Base-by-base conservation (phyloP, 2,888 invertebrate species). In the Yponomeuta sedellus region DNA sequence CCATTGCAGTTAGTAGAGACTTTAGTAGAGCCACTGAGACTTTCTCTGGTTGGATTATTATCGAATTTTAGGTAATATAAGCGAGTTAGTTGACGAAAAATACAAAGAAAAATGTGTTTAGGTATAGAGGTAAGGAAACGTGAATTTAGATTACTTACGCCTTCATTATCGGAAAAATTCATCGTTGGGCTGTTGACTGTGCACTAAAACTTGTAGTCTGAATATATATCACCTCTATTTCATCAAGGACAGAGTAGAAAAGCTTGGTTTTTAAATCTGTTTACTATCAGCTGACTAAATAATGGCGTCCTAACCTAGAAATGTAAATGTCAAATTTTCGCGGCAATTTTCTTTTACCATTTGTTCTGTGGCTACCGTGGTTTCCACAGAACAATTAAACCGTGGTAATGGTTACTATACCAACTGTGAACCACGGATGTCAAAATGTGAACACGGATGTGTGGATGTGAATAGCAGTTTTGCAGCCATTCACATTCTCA, bases 141-240 rank as follows among this genome's bases (percentile, higher is more conserved):
- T 22, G 59, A 62, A 62, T 40, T 39, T 19, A 69, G 3, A 34
- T 4, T 77, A 88, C 91, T 88, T 75, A 91, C 91, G 66, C 83
- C 90, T 75, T 91, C 91, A 78, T 91, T 91, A 61, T 91, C 91
- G 1, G 91, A 91, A 70, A 86, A 79, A 73, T 88, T 91, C 90
- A 90, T 91, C 40, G 28, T 16, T 64, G 52, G 20, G 56, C 44
- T 10, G 39, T 52, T 62, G 44, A 25, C 19, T 52, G 22, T 61
- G 25, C 58, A 58, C 58, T 11, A 5, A 25, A 22, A 61, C 61
- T 61, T 61, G 12, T 1, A 25, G 5, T 25, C 25, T 61, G 28
- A 20, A 58, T 34, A 34, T 34, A 8, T 34, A 34, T 34, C 34
- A 25, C 25, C 3, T 10, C 8, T 20, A 58, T 58, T 16, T 10